Percentiles rank a stretch among this genome's conserved stretches.
Evolutionary conservation across 2,888 invertebrate species (phyloP).

Genomic region (Lapara coniferarum): DNA sequence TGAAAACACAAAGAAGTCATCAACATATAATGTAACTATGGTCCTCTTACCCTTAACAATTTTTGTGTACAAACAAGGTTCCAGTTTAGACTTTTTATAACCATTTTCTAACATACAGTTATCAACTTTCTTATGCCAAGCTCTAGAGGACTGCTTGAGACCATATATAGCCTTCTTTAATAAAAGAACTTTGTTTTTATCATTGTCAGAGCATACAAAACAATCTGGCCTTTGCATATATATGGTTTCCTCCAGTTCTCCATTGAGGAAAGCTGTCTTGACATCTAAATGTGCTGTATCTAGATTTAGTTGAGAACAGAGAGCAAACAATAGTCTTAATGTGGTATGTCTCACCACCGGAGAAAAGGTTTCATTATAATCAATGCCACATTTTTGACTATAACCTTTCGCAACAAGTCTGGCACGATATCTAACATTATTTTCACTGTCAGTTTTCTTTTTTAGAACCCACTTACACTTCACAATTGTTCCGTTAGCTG

Average conservation of each 20-base stretch:
- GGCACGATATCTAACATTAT: no score
- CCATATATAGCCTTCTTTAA: conserved; percentile 33
- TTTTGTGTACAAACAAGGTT: conserved; percentile 31
- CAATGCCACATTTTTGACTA: no score
- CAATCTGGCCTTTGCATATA: conserved; percentile 25
- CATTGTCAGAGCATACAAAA: conserved; percentile 9
- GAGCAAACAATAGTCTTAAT: no score
- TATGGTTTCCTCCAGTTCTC: conserved; percentile 23
- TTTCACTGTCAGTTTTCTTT: no score
- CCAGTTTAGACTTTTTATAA: conserved; percentile 26
- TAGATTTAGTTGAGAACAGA: not conserved
- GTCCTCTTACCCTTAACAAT: not conserved
- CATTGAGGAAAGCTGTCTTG: conserved; percentile 28
- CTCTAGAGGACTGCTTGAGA: conserved; percentile 27
- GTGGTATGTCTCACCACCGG: no score
- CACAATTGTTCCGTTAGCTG: no score
- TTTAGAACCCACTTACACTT: no score
- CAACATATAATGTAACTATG: conserved; percentile 31
- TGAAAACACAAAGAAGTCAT: conserved; percentile 33
- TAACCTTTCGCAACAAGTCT: no score
- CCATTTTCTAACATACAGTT: conserved; percentile 17
- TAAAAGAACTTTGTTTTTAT: conserved; percentile 26
- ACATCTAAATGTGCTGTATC: conserved; percentile 18
- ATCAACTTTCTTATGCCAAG: not conserved
- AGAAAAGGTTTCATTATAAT: no score